A percentile compares a stretch with the other conserved stretches of the same genome.
Conservation (phyloP, 2,888 invertebrate genomes). For the Panopea generosa region DNA sequence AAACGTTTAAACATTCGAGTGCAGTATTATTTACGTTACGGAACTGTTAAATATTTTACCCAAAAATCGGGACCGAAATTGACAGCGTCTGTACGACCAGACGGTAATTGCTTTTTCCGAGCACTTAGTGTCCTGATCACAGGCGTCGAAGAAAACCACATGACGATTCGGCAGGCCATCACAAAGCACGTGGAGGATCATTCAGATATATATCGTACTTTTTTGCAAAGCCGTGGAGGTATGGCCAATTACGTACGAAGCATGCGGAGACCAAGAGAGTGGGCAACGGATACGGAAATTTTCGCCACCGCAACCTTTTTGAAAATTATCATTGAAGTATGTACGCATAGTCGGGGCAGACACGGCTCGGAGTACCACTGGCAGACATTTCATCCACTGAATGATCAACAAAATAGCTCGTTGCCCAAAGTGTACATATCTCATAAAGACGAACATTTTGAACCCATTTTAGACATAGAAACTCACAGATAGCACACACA, state of each 20-base stretch:
- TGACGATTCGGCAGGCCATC: slow-evolving; percentile 60
- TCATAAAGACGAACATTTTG: slow-evolving; percentile 71
- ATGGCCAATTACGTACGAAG: slow-evolving; percentile 67
- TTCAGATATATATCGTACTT: slow-evolving; percentile 68
- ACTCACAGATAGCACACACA: neutral
- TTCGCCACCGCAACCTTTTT: slow-evolving; percentile 69
- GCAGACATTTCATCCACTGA: slow-evolving; percentile 70
- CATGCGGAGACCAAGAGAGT: slow-evolving; percentile 67
- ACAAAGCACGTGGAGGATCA: slow-evolving; percentile 66
- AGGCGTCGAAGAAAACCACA: slow-evolving; percentile 66
- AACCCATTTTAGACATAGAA: slow-evolving; percentile 68
- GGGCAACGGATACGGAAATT: slow-evolving; percentile 73
- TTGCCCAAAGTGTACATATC: slow-evolving; percentile 66
- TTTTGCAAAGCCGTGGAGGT: slow-evolving; percentile 69
- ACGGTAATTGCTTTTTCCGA: slow-evolving; percentile 73
- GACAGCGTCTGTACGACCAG: slow-evolving; percentile 58
- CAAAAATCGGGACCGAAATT: slow-evolving; percentile 57
- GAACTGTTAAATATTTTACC: slow-evolving; percentile 55
- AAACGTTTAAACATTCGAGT: slow-evolving; percentile 48
- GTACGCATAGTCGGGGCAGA: slow-evolving; percentile 48
- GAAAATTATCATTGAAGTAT: slow-evolving; percentile 66
- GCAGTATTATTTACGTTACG: slow-evolving; percentile 57
- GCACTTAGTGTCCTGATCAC: slow-evolving; percentile 67
- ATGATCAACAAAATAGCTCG: slow-evolving; percentile 51
- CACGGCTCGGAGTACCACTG: slow-evolving; percentile 62